Evolutionary conservation across 2,888 invertebrate genomes (phyloP), one percentile per base, ranked within the genome.

Genomic region (Labia minor): DNA sequence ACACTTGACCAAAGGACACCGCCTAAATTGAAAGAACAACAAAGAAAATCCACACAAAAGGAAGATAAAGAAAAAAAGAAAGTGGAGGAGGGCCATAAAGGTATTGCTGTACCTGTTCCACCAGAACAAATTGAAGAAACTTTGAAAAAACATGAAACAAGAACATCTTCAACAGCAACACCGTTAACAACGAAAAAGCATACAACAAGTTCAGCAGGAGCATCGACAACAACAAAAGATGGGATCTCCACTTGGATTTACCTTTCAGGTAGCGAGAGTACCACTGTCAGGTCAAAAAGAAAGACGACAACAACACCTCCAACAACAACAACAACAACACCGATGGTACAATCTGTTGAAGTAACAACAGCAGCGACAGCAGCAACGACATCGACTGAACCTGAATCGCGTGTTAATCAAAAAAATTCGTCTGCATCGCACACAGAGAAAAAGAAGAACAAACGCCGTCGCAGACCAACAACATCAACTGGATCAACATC

Each of bases 61-160:
- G 63, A 37, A 14, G 33, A 1, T 1, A n/a, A n/a, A n/a, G n/a
- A n/a, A n/a, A n/a, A n/a, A n/a, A n/a, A n/a, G n/a, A n/a, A n/a
- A n/a, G n/a, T n/a, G n/a, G 66, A 63, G 21, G 20, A 49, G 3
- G 64, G 66, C n/a, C 86, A 87, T 73, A 82, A 81, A 8, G 89
- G 89, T 1, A 80, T 87, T 69, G 87, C 86, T 10, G 83, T 86
- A 69, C 86, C 86, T 0, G 77, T 87, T 4, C 49, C 49, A 8
- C n/a, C 16, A 3, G 49, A 49, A 4, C 49, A 49, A 49, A 49
- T 49, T 49, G 49, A 49, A 16, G 49, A 49, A 14, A 49, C 49
- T n/a, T 49, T 49, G 49, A 49, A 49, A 14, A 49, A 49, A 49
- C 49, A 49, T 14, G 49, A 49, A 49, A 49, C 49, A 14, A 49